Base-by-base conservation (phyloP, 2,113 vertebrate genomes). In the Cynoglossus semilaevis region DNA sequence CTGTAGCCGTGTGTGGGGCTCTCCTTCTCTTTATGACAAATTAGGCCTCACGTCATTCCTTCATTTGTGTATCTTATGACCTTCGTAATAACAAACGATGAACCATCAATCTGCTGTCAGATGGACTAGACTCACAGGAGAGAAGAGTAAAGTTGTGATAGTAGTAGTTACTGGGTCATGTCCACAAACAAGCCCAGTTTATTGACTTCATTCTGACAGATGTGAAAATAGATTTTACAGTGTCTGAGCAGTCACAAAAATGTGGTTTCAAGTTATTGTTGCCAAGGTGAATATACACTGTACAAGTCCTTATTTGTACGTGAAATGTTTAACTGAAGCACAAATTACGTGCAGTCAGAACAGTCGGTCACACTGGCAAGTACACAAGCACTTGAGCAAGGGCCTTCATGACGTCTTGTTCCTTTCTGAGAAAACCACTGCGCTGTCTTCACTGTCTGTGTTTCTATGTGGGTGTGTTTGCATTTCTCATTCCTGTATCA, bases 401-500 rank as follows among this genome's bases (percentile, higher is more conserved):
- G 5, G 10, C 17, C 40, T 48, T 55, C 29, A 22, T 45, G 46
- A 60, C 8, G 8, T 74, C 40, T 53, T 35, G 77, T 37, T 36
- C 17, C 7, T 40, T 18, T 55, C 52, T 75, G 70, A 74, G 65
- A 81, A 72, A 70, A 63, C 18, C 34, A 14, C 22, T 57, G 42
- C 37, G 22, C 22, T 29, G 22, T 62, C 29, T 53, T 64, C 35
- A 40, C 12, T 41, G 13, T 15, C 48, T 49, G 29, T 52, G 13
- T 14, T 41, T 41, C 3, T 29, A 29, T 29, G 36, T 47, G 75
- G 46, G 53, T 59, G 29, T 77, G 70, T 74, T 83, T 81, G 55
- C 51, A 52, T 81, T 83, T 79, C 74, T 80, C 65, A 64, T 84
- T 79, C 63, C 72, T 60, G 65, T 78, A 78, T 72, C 56, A 67